These are phyloP conservation scores for Vespertilio murinus DNA, from an alignment of 2,797 vertebrate genomes.

Conservation along the genomic window DNA sequence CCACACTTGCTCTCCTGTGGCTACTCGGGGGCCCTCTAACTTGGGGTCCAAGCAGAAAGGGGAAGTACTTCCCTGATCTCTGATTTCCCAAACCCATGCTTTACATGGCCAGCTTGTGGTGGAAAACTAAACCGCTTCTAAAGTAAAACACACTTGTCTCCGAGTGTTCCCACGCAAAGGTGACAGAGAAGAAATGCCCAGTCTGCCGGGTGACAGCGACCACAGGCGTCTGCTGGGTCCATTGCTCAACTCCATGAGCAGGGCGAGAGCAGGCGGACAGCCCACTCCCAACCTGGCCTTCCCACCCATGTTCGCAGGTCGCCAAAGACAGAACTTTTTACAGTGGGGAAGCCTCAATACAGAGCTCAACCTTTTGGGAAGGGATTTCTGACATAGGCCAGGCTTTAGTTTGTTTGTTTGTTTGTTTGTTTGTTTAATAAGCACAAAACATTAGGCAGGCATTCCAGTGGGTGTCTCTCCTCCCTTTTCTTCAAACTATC, in stretches of 20 bases:
- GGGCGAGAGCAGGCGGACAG: not conserved
- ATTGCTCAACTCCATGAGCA: not conserved
- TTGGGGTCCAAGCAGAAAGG: slow-evolving; percentile 24
- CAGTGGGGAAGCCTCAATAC: not conserved
- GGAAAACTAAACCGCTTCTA: slow-evolving; percentile 54
- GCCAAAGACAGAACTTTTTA: slow-evolving; percentile 64
- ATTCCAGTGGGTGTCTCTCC: not conserved
- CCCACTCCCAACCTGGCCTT: slow-evolving; percentile 20
- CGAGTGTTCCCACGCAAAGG: slow-evolving; percentile 1
- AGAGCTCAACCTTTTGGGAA: not conserved
- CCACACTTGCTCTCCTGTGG: slow-evolving; percentile 40
- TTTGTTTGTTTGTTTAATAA: slow-evolving; percentile 38
- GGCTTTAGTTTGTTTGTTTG: not conserved
- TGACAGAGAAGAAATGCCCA: slow-evolving; percentile 60
- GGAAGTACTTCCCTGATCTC: slow-evolving; percentile 42
- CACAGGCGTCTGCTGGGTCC: not conserved
- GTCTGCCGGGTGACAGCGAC: not conserved
- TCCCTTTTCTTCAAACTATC: slow-evolving; percentile 41
- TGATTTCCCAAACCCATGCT: slow-evolving; percentile 45
- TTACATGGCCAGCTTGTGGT: slow-evolving; percentile 8
- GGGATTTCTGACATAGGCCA: slow-evolving; percentile 11
- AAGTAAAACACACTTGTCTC: slow-evolving; percentile 50
- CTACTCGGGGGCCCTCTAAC: slow-evolving; percentile 23
- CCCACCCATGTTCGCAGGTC: slow-evolving; percentile 57
- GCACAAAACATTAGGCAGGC: slow-evolving; percentile 14